phyloP scores from a whole-genome alignment of 2,113 vertebrate species.

The Menura novaehollandiae region DNA sequence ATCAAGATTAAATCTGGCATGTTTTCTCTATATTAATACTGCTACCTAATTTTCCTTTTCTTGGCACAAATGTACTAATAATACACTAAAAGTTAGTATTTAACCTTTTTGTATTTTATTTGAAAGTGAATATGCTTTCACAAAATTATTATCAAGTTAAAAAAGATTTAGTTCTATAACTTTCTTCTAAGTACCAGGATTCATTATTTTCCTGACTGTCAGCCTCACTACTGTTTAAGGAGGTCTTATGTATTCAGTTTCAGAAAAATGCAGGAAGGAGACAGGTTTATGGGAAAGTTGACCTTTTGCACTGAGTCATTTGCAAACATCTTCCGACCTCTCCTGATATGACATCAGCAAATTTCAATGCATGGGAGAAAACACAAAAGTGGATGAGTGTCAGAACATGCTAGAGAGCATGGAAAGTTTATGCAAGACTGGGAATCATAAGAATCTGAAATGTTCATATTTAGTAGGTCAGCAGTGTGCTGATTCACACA shows the following conservation, averaged over 20 bases:
- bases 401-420: neutral
- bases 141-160: neutral
- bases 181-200: neutral
- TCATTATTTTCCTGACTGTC: neutral
- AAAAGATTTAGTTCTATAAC: neutral
- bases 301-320: neutral
- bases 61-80: neutral
- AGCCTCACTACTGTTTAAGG: neutral
- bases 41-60: neutral
- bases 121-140: neutral
- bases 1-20: neutral
- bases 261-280: neutral
- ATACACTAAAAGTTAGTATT: neutral
- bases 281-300: neutral
- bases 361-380: neutral
- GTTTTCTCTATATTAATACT: neutral
- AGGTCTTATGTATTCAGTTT: neutral
- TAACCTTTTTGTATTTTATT: neutral
- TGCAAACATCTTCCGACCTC: neutral
- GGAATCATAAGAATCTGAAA: neutral
- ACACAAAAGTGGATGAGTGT: neutral
- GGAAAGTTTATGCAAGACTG: neutral
- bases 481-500: neutral
- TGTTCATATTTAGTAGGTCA: neutral
- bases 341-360: neutral